Conservation (phyloP, 2,113 vertebrate genomes). For the Oxyura jamaicensis region DNA sequence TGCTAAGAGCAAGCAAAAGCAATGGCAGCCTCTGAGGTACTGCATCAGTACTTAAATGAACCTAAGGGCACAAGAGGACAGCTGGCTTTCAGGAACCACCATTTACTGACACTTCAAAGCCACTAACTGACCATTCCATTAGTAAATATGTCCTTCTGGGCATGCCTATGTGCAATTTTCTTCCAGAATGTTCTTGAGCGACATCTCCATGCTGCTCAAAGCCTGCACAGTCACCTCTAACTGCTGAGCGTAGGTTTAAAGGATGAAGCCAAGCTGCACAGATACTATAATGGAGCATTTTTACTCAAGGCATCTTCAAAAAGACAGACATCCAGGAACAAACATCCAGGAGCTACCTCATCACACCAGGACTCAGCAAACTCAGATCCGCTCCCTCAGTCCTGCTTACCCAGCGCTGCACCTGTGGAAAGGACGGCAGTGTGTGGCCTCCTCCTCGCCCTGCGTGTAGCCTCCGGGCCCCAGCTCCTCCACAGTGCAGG, state of each 20-base stretch:
- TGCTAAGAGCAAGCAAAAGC: not conserved
- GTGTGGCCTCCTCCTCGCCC: not conserved
- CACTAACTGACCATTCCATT: not conserved
- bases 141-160: not conserved
- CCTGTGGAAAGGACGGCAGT: not conserved
- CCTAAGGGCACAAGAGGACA: not conserved
- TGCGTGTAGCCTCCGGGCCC: not conserved
- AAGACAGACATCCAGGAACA: not conserved
- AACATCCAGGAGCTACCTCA: not conserved
- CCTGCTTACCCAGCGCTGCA: no score
- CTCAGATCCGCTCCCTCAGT: not conserved
- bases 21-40: not conserved
- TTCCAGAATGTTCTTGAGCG: not conserved
- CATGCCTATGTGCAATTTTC: no score
- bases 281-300: not conserved
- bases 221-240: not conserved
- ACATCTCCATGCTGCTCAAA: not conserved
- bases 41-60: not conserved
- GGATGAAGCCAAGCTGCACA: not conserved
- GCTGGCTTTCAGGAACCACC: not conserved
- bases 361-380: not conserved
- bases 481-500: not conserved
- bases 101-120: not conserved
- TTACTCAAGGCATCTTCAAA: not conserved
- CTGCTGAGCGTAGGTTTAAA: not conserved